Evolutionary conservation across 2,888 invertebrate species (phyloP).

Genomic region (Barypeithes pellucidus): DNA sequence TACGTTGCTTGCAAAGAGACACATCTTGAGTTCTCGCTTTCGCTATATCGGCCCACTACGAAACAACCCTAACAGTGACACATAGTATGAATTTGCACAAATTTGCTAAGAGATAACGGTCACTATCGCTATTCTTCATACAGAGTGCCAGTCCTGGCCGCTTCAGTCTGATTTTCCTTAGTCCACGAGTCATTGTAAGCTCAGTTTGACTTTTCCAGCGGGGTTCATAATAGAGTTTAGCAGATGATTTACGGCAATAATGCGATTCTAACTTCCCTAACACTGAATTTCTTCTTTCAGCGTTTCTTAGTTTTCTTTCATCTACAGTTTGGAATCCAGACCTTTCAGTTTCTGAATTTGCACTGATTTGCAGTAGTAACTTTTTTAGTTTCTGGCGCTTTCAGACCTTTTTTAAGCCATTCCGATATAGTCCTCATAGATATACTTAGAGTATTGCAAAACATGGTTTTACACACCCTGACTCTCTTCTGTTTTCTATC

Average conservation of each 20-base stretch:
- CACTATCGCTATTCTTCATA: too few relatives aligned
- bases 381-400: constrained; percentile 9
- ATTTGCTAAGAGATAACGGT: too few relatives aligned
- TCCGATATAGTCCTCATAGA: constrained; percentile 34
- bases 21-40: too few relatives aligned
- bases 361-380: too few relatives aligned
- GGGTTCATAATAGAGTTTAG: constrained; percentile 23
- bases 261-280: constrained; percentile 31
- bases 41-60: too few relatives aligned
- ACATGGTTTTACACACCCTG: constrained; percentile 38
- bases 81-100: too few relatives aligned
- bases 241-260: constrained; percentile 35
- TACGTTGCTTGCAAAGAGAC: too few relatives aligned
- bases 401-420: constrained; percentile 5
- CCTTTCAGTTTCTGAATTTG: too few relatives aligned
- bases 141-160: too few relatives aligned
- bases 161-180: neutral
- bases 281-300: constrained; percentile 28
- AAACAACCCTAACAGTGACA: too few relatives aligned
- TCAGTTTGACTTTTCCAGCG: constrained; percentile 34
- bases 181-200: constrained; percentile 16
- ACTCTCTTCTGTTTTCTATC: constrained; percentile 29
- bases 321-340: constrained; percentile 10
- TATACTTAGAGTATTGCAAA: constrained; percentile 38
- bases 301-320: constrained; percentile 35